Base-by-base conservation (phyloP, 2,888 invertebrate genomes). In the Gibbula magus region DNA sequence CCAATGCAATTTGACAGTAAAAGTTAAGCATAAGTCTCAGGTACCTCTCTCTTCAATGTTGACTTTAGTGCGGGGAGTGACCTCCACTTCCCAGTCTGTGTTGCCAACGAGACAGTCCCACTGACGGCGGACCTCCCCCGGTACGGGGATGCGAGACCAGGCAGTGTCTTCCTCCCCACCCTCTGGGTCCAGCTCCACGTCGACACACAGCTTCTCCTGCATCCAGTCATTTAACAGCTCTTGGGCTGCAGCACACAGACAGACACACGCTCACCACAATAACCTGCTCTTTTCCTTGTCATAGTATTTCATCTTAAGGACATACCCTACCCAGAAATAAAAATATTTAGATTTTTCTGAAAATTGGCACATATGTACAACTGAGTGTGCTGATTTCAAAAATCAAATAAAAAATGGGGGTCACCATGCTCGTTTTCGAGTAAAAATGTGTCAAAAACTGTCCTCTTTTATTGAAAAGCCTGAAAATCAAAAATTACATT, bases 171-270 rank as follows among this genome's bases (percentile, higher is more conserved):
- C 86, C 75, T 83, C 81, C 66, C 83, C 85, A 75, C 82, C 81
- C 61, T 84, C 85, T 75, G 86, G 86, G 45, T 82, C 85, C 29
- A 87, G 89, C 56, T 86, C 85, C 78, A 81, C 85, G 51, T 88
- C 86, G 35, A 91, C 80, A 75, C 86, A 80, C 16, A 91, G 87
- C 79, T 92, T 92, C 56, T 91, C 90, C 20, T 87, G 87, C 81
- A 92, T 88, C 92, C 92, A 92, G 77, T 92, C 88, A n/a, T 87
- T 88, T 52, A 92, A 82, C 16, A 92, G 82, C 18, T 91, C 91
- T 79, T 92, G 89, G 61, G 92, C 92, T 91, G 77, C 56, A 66
- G 78, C 13, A 53, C 75, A 73, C 74, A 75, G n/a, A 52, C 29
- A 29, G n/a, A 22, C 32, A 16, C 3, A 20, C 8, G 45, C 2